Base-by-base conservation (phyloP, 2,113 vertebrate genomes). In the Uropsilus gracilis region DNA sequence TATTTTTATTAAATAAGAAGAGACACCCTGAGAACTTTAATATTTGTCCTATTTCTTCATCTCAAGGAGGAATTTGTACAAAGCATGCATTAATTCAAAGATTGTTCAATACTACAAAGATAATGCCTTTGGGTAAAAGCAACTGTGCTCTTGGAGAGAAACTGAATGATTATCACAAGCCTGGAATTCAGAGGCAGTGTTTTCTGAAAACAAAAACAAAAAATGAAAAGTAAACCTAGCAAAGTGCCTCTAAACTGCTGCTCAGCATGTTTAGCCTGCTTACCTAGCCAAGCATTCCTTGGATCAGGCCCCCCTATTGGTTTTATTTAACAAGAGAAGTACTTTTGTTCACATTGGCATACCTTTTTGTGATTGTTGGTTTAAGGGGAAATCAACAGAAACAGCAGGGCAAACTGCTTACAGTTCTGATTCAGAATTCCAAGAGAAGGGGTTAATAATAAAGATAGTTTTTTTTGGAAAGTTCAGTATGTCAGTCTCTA, bases 361-460 rank as follows among this genome's bases (percentile, higher is more conserved):
- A 75, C 22, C 50, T 69, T 81, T 81, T 63, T 66, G 50, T 69
- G 84, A 89, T 82, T 57, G 28, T 81, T 85, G 73, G 44, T 82
- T 89, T 89, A 89, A 85, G n/a, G 30, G 44, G 6, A 92, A 95
- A 94, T 94, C 64, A 73, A 80, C 26, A 95, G 48, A 95, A 69
- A 28, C 76, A 63, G 64, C 26, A 84, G 64, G 72, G 88, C 9
- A 80, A 75, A 77, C 28, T 64, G 20, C 46, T 89, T 30, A 48
- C 22, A 37, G 77, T 32, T 89, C 8, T 46, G 59, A 81, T 34
- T 91, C 57, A 30, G 28, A 11, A 6, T 73, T 88, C 46, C 39
- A 84, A 63, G 50, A 71, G 22, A 82, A 44, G 82, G 95, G 17
- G 37, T 86, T 81, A 82, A 86, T 68, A 13, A 2, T 12, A 9